Conservation (phyloP, 2,113 vertebrate genomes). For the Podarcis cretensis region DNA sequence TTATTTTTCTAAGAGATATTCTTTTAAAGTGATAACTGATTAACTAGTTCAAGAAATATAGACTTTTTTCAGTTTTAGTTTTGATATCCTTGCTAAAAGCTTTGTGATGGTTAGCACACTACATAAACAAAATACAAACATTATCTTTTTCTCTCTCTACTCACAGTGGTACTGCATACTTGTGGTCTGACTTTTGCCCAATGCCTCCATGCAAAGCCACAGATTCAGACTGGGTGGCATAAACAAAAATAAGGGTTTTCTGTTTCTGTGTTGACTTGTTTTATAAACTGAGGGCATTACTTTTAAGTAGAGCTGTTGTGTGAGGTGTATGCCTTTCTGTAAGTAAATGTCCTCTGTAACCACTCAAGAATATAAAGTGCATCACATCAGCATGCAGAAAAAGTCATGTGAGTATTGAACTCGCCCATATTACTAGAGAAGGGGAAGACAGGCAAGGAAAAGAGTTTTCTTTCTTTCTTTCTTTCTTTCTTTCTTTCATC, state of each 20-base stretch:
- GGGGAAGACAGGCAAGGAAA: neutral
- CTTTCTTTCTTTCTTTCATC: neutral
- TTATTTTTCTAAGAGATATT: constrained; percentile 35
- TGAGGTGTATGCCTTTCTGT: constrained; percentile 23
- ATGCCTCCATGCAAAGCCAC: constrained; percentile 69
- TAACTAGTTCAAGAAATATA: constrained; percentile 54
- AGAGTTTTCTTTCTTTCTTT: neutral
- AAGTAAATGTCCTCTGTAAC: constrained; percentile 5
- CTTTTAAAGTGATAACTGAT: constrained; percentile 57
- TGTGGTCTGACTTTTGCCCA: constrained; percentile 70
- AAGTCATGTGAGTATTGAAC: neutral
- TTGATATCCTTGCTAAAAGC: constrained; percentile 49
- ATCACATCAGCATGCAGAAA: neutral
- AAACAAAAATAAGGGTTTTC: constrained; percentile 67
- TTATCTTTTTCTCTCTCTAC: constrained; percentile 67
- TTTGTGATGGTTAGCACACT: constrained; percentile 63
- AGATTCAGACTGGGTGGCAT: constrained; percentile 68
- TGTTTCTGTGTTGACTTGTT: constrained; percentile 65
- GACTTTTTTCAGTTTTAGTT: constrained; percentile 57
- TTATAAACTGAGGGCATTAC: constrained; percentile 49
- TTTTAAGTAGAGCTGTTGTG: constrained; percentile 38
- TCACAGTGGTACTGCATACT: constrained; percentile 64
- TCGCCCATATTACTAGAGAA: neutral
- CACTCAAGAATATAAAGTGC: neutral
- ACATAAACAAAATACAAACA: constrained; percentile 68